phyloP scores from a whole-genome alignment of 2,888 invertebrate genomes.

The Pycnomerus fuliginosus region DNA sequence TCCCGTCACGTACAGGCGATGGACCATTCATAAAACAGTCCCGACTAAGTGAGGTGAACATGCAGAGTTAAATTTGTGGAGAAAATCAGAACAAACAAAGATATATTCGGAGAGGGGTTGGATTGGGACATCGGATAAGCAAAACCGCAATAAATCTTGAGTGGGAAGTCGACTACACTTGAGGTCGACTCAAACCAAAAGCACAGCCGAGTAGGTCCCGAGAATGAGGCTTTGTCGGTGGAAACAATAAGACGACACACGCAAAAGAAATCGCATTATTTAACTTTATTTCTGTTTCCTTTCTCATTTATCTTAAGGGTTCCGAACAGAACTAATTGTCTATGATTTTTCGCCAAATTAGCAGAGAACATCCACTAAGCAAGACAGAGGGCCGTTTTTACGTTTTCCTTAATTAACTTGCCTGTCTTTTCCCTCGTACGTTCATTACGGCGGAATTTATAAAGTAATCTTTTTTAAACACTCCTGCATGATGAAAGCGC shows the following conservation, averaged over 20 bases:
- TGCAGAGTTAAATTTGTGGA: conserved; percentile 23
- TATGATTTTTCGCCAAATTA: conserved; percentile 28
- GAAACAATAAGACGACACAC: conserved; percentile 32
- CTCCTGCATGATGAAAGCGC: conserved; percentile 2
- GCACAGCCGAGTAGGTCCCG: conserved; percentile 23
- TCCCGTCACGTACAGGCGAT: conserved; percentile 9
- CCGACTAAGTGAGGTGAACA: conserved; percentile 10
- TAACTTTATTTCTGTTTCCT: conserved; percentile 28
- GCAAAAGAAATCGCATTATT: conserved; percentile 29
- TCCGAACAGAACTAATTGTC: conserved; percentile 20
- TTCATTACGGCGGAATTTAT: conserved; percentile 8
- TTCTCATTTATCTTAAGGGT: conserved; percentile 20
- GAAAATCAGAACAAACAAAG: conserved; percentile 25
- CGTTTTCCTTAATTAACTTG: conserved; percentile 10
- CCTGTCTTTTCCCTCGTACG: conserved; percentile 9
- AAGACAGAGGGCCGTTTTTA: conserved; percentile 7
- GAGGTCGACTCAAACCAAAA: conserved; percentile 25
- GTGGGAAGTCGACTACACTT: conserved; percentile 28
- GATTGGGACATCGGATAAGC: conserved; percentile 35
- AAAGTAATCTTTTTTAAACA: conserved; percentile 11
- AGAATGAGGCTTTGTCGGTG: conserved; percentile 31
- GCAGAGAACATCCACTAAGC: conserved; percentile 17
- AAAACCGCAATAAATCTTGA: conserved; percentile 39
- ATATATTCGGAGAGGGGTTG: conserved; percentile 23
- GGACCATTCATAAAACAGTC: conserved; percentile 11